Evolutionary conservation across 2,797 vertebrate genomes (phyloP), one percentile per base, ranked within the genome.

Genomic region (Epinephelus awoara): DNA sequence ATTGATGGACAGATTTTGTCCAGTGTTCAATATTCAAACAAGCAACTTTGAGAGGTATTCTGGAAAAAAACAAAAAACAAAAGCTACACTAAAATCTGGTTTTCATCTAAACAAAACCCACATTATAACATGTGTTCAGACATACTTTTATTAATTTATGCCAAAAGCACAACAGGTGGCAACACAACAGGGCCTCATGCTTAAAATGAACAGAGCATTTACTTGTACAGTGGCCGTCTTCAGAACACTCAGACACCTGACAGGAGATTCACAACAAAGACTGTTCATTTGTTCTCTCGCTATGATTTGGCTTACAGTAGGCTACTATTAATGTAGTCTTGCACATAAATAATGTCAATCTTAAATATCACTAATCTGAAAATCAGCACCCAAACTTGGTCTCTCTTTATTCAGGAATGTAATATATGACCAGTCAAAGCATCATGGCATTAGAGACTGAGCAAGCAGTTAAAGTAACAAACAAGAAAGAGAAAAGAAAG

Each of bases 81-180:
- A 49, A 27, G 6, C 29, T 34, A 34, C 56, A 40, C 7, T 25
- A 17, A 50, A 77, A 63, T 63, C 1, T 27, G 6, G 1, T 51
- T 74, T 40, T 6, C 6, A 21, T 51, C 0, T 50, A 57, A 83
- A 64, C 4, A 25, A 51, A 63, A 25, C 47, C 34, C 13, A 55
- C 34, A 23, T 21, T 14, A 7, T 18, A 8, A 25, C 42, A 2
- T 66, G 27, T 75, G 65, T 78, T 88, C 59, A 84, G 73, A 90
- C 71, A 87, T 73, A 87, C 54, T 88, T 91, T 93, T 92, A 93
- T 94, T 94, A 79, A 74, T 90, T 88, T 84, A 90, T 92, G 89
- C 85, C 86, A 91, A 93, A 94, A 94, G 86, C 91, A 94, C 90
- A 91, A 91, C 91, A 89, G 82, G 75, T 79, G 59, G 83, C 86